Conservation (phyloP, 2,888 invertebrate genomes). For the Parascotia fuliginaria region DNA sequence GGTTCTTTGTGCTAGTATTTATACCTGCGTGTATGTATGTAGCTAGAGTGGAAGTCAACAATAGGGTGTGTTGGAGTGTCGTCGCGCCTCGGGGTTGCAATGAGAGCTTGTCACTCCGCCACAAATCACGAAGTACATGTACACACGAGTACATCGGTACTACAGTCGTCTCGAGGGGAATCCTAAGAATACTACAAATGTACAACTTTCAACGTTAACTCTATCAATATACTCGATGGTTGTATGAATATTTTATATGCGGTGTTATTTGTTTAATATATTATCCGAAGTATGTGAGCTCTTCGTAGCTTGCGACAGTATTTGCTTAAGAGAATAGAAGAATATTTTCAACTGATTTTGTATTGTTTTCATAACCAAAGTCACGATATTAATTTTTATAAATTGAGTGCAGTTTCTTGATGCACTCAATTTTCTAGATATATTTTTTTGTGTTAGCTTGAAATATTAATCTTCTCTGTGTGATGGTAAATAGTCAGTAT, state of each 20-base stretch:
- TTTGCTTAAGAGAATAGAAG: background rate
- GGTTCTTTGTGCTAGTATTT: slow-evolving; percentile 8
- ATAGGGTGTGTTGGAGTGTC: slow-evolving; percentile 56
- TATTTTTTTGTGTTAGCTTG: too few relatives aligned
- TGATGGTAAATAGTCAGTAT: too few relatives aligned
- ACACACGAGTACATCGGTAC: slow-evolving; percentile 36
- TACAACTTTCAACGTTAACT: slow-evolving; percentile 27
- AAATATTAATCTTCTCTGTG: too few relatives aligned
- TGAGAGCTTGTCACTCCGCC: slow-evolving; percentile 67
- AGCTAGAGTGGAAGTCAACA: slow-evolving; percentile 49
- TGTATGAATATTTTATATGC: background rate
- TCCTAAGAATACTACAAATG: slow-evolving; percentile 37
- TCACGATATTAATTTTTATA: too few relatives aligned
- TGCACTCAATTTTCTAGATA: too few relatives aligned
- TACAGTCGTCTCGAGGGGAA: slow-evolving; percentile 43
- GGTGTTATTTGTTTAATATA: background rate
- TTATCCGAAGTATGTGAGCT: background rate
- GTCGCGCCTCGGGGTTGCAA: slow-evolving; percentile 54
- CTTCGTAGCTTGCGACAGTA: too few relatives aligned
- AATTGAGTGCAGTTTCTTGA: too few relatives aligned
- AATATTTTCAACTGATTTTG: background rate
- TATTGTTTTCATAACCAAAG: too few relatives aligned
- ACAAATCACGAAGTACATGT: slow-evolving; percentile 62
- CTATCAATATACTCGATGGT: slow-evolving; percentile 11
- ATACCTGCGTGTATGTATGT: slow-evolving; percentile 21